A percentile compares a stretch with the other conserved stretches of the same genome.
Conservation (phyloP, 2,113 vertebrate genomes). For the Crotophaga sulcirostris region DNA sequence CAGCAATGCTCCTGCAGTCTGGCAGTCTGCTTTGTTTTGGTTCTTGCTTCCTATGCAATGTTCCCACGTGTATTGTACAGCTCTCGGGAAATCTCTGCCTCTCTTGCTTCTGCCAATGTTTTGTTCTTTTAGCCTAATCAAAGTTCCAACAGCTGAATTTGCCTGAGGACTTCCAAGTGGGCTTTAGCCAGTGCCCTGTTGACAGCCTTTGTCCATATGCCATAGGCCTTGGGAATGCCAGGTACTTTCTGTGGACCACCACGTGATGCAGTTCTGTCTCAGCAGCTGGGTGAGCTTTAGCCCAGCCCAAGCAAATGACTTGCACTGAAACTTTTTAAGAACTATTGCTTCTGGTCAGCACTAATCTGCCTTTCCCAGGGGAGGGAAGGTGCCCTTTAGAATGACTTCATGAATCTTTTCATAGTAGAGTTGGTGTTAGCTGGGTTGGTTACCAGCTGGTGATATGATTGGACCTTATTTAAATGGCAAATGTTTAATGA, state of each 20-base stretch:
- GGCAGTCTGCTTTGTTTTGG: background rate
- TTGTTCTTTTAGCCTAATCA: background rate
- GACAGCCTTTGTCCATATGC: background rate
- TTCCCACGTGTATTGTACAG: background rate
- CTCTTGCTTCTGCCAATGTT: background rate
- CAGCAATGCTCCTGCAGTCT: background rate
- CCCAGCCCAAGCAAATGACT: background rate
- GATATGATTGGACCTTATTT: background rate
- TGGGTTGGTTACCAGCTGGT: background rate
- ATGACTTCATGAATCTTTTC: background rate
- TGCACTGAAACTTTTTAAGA: rapidly evolving
- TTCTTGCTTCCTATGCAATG: background rate
- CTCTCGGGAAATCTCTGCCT: constrained; percentile 1
- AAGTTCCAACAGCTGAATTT: background rate
- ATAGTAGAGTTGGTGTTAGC: background rate
- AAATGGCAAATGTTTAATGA: background rate
- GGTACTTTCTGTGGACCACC: background rate
- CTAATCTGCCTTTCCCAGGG: background rate
- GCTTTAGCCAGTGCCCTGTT: background rate
- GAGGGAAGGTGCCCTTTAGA: background rate
- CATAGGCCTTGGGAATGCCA: background rate
- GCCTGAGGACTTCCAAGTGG: background rate
- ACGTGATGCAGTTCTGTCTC: background rate
- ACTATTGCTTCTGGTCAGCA: background rate
- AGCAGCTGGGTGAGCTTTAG: background rate